These are phyloP conservation scores for Melanerpes aurifrons DNA, from an alignment of 2,113 vertebrate genomes.

Conservation along the genomic window DNA sequence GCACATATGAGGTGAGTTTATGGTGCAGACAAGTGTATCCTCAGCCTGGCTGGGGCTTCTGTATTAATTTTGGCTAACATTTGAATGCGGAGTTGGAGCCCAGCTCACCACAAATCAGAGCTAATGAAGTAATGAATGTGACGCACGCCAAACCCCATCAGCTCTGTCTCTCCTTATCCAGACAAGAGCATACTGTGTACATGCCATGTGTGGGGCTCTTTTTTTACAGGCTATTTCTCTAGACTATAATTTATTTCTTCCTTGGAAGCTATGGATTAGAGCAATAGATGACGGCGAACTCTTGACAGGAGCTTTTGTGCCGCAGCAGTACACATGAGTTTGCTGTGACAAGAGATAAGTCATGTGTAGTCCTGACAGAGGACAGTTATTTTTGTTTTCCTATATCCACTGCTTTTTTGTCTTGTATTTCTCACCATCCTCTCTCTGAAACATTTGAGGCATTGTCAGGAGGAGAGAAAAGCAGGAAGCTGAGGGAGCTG, in stretches of 20 bases:
- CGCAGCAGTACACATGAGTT: neutral
- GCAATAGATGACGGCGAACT: neutral
- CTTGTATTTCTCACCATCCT: neutral
- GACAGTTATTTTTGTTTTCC: neutral
- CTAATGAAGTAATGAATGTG: neutral
- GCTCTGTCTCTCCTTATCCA: neutral
- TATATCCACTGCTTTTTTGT: neutral
- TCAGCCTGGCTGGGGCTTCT: neutral
- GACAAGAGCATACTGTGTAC: neutral
- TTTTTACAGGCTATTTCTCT: neutral
- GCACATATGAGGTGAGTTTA: neutral
- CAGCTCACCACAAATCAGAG: neutral
- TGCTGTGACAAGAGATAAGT: neutral
- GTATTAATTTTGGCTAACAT: neutral
- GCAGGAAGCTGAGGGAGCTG: neutral
- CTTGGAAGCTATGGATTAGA: neutral
- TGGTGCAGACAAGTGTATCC: neutral
- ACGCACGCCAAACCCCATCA: rapidly evolving
- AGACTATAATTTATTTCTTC: neutral
- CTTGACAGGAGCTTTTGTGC: neutral
- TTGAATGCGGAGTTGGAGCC: neutral
- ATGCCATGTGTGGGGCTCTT: neutral
- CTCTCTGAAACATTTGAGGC: neutral
- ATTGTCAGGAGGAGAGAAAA: neutral
- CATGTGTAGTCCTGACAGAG: neutral